A percentile compares a stretch with the other conserved stretches of the same genome.
Evolutionary conservation across 2,888 invertebrate species (phyloP).

Genomic region (Lasioglossum oenotherae): DNA sequence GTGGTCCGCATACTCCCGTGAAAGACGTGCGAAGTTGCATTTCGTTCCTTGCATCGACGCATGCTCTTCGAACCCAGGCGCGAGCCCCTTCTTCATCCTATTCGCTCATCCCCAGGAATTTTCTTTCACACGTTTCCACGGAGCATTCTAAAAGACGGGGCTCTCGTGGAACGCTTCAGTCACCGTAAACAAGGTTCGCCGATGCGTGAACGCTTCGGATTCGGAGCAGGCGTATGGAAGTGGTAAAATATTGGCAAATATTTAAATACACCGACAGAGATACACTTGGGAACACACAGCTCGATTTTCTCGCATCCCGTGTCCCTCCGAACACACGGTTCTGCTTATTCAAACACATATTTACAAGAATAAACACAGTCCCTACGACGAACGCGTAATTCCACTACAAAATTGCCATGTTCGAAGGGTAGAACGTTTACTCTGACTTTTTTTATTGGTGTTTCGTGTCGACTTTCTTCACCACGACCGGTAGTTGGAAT

Average conservation of each 20-base stretch:
- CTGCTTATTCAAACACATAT: slow-evolving; percentile 34
- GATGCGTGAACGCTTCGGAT: slow-evolving; percentile 16
- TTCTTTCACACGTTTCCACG: background rate
- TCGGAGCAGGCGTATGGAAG: slow-evolving; percentile 2
- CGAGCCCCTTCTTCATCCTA: background rate
- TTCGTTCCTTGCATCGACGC: background rate
- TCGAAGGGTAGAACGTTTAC: background rate
- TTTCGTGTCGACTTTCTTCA: background rate
- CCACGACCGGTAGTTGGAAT: background rate
- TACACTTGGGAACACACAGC: slow-evolving; percentile 15
- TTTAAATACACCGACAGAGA: slow-evolving; percentile 57
- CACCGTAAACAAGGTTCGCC: slow-evolving; percentile 47
- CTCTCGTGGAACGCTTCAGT: slow-evolving; percentile 16
- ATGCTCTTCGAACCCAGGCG: background rate
- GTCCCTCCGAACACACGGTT: background rate
- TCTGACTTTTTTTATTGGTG: background rate
- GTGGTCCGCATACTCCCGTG: background rate
- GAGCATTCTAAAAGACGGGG: background rate
- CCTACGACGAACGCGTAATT: background rate
- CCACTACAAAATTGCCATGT: background rate
- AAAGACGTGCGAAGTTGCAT: background rate
- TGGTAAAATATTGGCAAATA: slow-evolving; percentile 55
- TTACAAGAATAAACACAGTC: background rate
- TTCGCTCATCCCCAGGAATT: background rate
- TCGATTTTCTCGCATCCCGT: slow-evolving; percentile 27